Evolutionary conservation across 1,140 invertebrate species (phyloP), one percentile per base, ranked within the genome.

Genomic region (Tyrophagus putrescentiae): DNA sequence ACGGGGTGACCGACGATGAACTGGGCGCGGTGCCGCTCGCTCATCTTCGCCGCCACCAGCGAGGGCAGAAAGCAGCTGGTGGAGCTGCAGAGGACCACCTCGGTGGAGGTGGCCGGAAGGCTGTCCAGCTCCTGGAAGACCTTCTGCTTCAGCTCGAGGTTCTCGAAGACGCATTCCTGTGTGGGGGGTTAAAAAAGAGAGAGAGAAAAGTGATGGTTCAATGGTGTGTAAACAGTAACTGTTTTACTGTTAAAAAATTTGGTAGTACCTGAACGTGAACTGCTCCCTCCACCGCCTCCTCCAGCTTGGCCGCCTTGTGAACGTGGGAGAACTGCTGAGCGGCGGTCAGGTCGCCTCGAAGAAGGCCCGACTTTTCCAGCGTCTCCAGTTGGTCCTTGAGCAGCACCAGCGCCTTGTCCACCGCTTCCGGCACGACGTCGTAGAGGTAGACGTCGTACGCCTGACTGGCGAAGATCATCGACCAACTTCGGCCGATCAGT

Each of bases 81-180:
- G 0, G 92, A 96, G 66, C 87, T 92, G 0, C 87, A 87, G 2
- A 94, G 68, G 56, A 76, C 68, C 18, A 63, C 54, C 6, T 70
- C 77, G 18, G 80, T 68, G 7, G 64, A 66, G 0, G 84, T 79
- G 0, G 88, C 70, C 87, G 80, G 25, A 83, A 48, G n/a, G 60
- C 76, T 75, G 70, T 96, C 91, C 23, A 95, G 68, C 45, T 85
- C 74, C 57, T 74, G 73, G 68, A 83, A 94, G 4, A 94, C 78
- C 70, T 84, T 82, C 42, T 78, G 78, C 69, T 97, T 96, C 50
- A 93, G 69, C 1, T 87, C 81, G 18, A 95, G 67, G 64, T 81
- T 82, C 74, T 97, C 89, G 16, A 92, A 91, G 0, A 94, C 82
- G 73, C 90, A 94, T 77, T 95, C 90, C 75, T 93, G 84, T 44